phyloP scores from a whole-genome alignment of 2,797 vertebrate genomes.

The Triplophysa yarkandensis region DNA sequence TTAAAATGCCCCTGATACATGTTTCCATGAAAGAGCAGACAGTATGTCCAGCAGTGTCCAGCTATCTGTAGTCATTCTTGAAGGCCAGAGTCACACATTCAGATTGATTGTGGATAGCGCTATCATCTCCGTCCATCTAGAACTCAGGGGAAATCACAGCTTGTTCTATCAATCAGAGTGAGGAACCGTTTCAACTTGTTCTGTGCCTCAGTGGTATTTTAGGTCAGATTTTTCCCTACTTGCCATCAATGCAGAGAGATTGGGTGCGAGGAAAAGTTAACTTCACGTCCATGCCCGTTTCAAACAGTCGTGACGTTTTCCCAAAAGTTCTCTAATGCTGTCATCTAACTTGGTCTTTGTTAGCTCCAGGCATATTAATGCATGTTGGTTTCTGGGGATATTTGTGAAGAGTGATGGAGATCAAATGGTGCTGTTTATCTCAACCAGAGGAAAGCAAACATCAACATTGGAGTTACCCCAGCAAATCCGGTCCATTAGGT shows the following conservation, averaged over 20 bases:
- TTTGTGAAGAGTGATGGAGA: conserved; percentile 17
- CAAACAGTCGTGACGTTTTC: conserved; percentile 9
- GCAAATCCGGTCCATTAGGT: conserved; percentile 33
- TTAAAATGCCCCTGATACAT: conserved; percentile 46
- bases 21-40: conserved; percentile 47
- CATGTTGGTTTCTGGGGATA: neutral
- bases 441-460: conserved; percentile 29
- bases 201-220: conserved; percentile 59
- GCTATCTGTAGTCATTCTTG: conserved; percentile 60
- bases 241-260: conserved; percentile 50
- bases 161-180: conserved; percentile 65
- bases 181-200: conserved; percentile 65
- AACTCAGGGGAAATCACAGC: conserved; percentile 66
- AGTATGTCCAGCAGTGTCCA: conserved; percentile 47
- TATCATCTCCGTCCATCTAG: conserved; percentile 62
- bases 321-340: neutral
- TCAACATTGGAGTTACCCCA: conserved; percentile 22
- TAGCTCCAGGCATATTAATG: conserved; percentile 2
- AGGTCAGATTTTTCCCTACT: conserved; percentile 60
- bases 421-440: conserved; percentile 30
- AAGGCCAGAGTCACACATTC: conserved; percentile 57
- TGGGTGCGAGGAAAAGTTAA: conserved; percentile 32
- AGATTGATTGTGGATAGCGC: conserved; percentile 59
- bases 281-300: conserved; percentile 1
- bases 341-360: conserved; percentile 5